Conservation (phyloP, 64 coral and sea anemone genomes). For the Actinia tenebrosa region DNA sequence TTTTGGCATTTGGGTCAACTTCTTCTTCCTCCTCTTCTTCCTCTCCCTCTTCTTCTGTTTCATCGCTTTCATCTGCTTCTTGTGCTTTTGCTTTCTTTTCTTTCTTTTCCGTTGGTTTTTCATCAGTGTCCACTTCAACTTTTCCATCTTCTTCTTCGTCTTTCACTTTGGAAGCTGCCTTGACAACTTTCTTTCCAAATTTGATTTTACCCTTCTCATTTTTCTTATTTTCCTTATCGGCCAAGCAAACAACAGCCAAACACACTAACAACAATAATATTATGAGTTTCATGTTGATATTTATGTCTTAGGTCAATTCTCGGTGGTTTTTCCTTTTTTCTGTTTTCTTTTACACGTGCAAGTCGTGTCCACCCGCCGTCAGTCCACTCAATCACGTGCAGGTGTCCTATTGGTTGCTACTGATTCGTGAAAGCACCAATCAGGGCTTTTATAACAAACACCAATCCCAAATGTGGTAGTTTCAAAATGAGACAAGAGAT, state of each 20-base stretch:
- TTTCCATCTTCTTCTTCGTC: constrained; percentile 76
- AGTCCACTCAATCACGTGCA: constrained; percentile 4
- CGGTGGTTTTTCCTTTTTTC: neutral
- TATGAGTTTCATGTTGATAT: constrained; percentile 3
- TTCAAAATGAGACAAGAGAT: no score
- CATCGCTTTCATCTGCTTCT: constrained; percentile 38
- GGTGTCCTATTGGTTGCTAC: constrained; percentile 1
- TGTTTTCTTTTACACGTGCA: constrained; percentile 3
- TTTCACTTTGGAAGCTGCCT: constrained; percentile 49
- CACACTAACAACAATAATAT: constrained; percentile 19
- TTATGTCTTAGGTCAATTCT: neutral
- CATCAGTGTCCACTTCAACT: constrained; percentile 62
- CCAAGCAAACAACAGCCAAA: constrained; percentile 26
- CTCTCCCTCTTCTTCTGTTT: constrained; percentile 35
- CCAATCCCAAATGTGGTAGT: neutral
- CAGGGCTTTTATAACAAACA: neutral
- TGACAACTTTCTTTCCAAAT: constrained; percentile 12
- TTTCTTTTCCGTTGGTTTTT: constrained; percentile 11
- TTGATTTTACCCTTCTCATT: constrained; percentile 16
- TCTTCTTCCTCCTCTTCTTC: constrained; percentile 70
- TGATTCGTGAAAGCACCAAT: neutral
- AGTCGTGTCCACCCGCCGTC: neutral
- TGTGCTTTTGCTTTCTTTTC: constrained; percentile 21
- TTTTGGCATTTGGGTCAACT: constrained; percentile 81
- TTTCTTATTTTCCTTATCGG: constrained; percentile 30